Conservation (phyloP, 2,888 invertebrate genomes). For the Herminia tarsipennalis region DNA sequence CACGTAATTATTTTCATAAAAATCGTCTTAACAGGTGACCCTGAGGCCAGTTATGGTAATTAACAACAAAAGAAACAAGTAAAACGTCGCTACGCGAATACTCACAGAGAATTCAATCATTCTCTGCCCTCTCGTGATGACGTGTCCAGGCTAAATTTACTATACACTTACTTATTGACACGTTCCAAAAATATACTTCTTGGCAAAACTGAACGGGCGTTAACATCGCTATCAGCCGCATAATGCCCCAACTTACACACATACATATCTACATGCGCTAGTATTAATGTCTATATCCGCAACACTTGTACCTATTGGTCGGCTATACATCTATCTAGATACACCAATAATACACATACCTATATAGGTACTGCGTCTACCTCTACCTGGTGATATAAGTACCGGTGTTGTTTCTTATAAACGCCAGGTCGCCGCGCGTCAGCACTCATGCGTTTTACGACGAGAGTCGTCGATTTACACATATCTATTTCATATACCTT, state of each 20-base stretch:
- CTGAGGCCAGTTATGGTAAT: conserved; percentile 40
- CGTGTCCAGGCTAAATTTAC: conserved; percentile 82
- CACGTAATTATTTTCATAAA: conserved; percentile 8
- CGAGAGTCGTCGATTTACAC: conserved; percentile 17
- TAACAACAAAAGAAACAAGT: conserved; percentile 48
- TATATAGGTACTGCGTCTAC: conserved; percentile 18
- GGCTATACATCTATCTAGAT: conserved; percentile 22
- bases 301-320: conserved; percentile 40
- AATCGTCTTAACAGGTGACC: conserved; percentile 38
- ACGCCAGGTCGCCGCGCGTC: conserved; percentile 40
- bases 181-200: conserved; percentile 84
- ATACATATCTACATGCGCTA: conserved; percentile 40
- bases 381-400: conserved; percentile 37
- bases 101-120: conserved; percentile 69
- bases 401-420: conserved; percentile 46
- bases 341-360: conserved; percentile 10
- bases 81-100: conserved; percentile 45
- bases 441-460: conserved; percentile 41
- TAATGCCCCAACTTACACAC: conserved; percentile 70
- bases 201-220: conserved; percentile 85
- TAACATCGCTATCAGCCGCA: conserved; percentile 83
- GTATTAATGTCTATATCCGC: conserved; percentile 44
- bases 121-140: conserved; percentile 69
- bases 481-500: conserved; percentile 16
- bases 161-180: conserved; percentile 85